Percentiles rank a stretch among this genome's conserved stretches.
These are phyloP conservation scores for Nineta flava DNA, from an alignment of 2,888 invertebrate genomes.

Conservation along the genomic window DNA sequence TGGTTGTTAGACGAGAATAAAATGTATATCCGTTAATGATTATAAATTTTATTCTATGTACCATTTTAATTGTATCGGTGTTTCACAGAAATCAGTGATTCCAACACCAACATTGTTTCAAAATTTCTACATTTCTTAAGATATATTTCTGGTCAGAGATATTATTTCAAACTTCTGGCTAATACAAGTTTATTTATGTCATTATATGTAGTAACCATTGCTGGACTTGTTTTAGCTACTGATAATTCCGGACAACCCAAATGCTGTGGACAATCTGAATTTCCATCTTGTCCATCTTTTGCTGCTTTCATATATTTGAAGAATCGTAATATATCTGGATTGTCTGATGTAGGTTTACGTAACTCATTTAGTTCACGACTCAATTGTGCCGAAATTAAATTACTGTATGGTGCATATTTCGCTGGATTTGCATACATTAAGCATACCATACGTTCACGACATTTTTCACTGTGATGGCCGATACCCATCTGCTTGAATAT, in stretches of 20 bases:
- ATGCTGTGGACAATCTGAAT: constrained; percentile 48
- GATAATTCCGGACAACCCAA: constrained; percentile 41
- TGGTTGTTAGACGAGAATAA: too few relatives aligned
- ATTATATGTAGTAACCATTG: constrained; percentile 73
- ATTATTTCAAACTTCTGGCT: constrained; percentile 43
- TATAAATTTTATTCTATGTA: too few relatives aligned
- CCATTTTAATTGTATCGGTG: too few relatives aligned
- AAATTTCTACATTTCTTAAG: not conserved
- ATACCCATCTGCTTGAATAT: constrained; percentile 62
- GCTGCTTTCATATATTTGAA: constrained; percentile 85
- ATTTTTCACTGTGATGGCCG: constrained; percentile 44
- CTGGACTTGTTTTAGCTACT: constrained; percentile 50
- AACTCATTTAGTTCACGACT: constrained; percentile 78
- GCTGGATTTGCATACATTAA: constrained; percentile 79
- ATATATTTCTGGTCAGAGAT: not conserved
- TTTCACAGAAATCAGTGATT: too few relatives aligned
- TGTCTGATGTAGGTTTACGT: constrained; percentile 69
- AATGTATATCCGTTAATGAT: too few relatives aligned
- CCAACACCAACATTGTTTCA: not conserved
- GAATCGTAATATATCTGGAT: constrained; percentile 73
- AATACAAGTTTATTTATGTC: constrained; percentile 78
- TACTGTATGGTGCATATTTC: constrained; percentile 78
- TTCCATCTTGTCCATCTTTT: constrained; percentile 69
- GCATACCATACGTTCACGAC: constrained; percentile 70
- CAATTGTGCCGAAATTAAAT: constrained; percentile 72